Evolutionary conservation across 2,113 vertebrate genomes (phyloP), one percentile per base, ranked within the genome.

Genomic region (Sorex araneus): DNA sequence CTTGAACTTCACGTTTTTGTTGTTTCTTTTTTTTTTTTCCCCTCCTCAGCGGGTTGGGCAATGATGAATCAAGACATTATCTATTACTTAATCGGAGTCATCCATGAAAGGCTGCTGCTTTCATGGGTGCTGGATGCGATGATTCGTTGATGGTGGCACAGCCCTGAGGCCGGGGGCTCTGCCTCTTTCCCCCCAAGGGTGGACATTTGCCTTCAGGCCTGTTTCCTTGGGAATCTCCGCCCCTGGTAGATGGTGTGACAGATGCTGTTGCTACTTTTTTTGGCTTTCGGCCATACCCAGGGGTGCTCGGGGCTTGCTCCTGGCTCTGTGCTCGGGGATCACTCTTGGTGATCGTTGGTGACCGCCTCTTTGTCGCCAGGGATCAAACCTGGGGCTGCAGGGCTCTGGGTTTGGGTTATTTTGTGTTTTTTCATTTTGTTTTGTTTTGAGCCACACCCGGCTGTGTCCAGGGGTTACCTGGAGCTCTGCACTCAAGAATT

Each of bases 1-100:
- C 94, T 93, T 95, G 93, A 92, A 77, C 90, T 94, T 96, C 97
- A 97, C 92, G 97, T 97, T 80, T 70, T 54, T 54, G 54, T 54
- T 54, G 54, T 54, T 8, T 64, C 18, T 27, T 18, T 64, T 18
- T 18, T 81, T 95, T n/a, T 71, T 70, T 57, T 57, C 40, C 40
- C 40, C 63, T 54, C 50, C 9, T 7, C 71, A 45, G 23, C 71
- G 2, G 57, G 23, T 54, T 8, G 28, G 64, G 73, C 89, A 43
- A 21, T 0, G 21, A 89, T 96, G 97, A 97, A 77, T 97, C 95
- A 96, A 75, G 80, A 66, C 82, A 94, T 96, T 95, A 94, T 96
- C 92, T 96, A 80, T 94, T 92, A 87, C 2, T 28, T 80, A 71
- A 75, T 32, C 16, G 7, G 3, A 94, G 84, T 9, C 66, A 70